Conservation (phyloP, 2,113 vertebrate genomes). For the Tricholaema leucomelas region DNA sequence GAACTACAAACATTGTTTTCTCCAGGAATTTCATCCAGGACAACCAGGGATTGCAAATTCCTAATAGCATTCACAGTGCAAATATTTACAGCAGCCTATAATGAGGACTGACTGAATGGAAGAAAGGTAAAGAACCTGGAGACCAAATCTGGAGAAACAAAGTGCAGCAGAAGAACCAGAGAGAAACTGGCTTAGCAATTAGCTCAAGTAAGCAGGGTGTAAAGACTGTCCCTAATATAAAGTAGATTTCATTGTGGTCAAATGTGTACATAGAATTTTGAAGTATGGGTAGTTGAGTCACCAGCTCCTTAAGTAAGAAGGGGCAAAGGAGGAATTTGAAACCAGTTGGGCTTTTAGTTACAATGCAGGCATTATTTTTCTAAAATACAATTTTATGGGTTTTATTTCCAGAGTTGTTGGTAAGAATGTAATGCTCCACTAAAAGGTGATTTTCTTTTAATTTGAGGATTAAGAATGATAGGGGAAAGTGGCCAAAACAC, state of each 20-base stretch:
- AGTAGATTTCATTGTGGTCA: background rate
- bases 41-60: slow-evolving; percentile 28
- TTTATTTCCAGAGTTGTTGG: background rate
- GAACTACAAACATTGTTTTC: slow-evolving; percentile 62
- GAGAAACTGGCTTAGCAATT: background rate
- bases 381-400: background rate
- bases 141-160: background rate
- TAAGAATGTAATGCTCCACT: background rate
- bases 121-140: background rate
- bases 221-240: background rate
- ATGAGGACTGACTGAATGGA: background rate
- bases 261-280: background rate
- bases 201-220: background rate
- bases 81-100: background rate
- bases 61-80: slow-evolving; percentile 25
- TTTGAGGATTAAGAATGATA: background rate
- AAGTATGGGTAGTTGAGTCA: background rate
- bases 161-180: background rate
- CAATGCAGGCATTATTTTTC: background rate
- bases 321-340: background rate
- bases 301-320: background rate
- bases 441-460: background rate
- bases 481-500: background rate
- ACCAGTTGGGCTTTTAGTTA: background rate
- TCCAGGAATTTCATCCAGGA: slow-evolving; percentile 60